Percentiles rank a stretch among this genome's conserved stretches.
These are phyloP conservation scores for Triplophysa dalaica DNA, from an alignment of 2,113 vertebrate genomes.

Conservation along the genomic window DNA sequence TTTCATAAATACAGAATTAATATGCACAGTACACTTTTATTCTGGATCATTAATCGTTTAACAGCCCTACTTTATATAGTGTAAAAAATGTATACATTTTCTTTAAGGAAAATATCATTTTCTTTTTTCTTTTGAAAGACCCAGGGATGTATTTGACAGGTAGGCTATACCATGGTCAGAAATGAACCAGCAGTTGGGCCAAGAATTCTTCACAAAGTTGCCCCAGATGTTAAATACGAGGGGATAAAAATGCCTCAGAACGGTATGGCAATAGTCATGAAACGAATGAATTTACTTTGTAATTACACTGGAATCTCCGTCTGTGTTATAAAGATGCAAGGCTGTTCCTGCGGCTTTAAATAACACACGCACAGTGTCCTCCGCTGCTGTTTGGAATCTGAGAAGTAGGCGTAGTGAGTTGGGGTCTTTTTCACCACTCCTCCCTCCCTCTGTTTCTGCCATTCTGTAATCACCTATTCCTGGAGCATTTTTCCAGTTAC, in stretches of 20 bases:
- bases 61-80: too few relatives aligned
- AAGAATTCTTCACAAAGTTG: background rate
- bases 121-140: background rate
- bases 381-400: constrained; percentile 48
- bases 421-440: constrained; percentile 51
- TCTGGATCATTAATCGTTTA: too few relatives aligned
- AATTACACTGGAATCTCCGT: background rate
- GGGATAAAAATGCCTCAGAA: background rate
- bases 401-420: constrained; percentile 55
- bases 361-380: constrained; percentile 20
- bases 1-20: too few relatives aligned
- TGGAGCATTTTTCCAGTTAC: constrained; percentile 79
- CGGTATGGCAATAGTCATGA: background rate
- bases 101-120: background rate
- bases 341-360: constrained; percentile 6
- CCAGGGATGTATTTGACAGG: background rate
- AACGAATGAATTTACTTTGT: background rate
- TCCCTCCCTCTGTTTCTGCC: constrained; percentile 42
- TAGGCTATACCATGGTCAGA: background rate
- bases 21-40: too few relatives aligned
- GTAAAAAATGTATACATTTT: too few relatives aligned
- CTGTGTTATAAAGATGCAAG: background rate
- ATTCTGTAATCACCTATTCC: constrained; percentile 78
- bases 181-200: background rate
- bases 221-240: background rate